Percentiles rank a stretch among this genome's conserved stretches.
Conservation (phyloP, 1,140 invertebrate species). For the Drosophila nigrodunni region DNA sequence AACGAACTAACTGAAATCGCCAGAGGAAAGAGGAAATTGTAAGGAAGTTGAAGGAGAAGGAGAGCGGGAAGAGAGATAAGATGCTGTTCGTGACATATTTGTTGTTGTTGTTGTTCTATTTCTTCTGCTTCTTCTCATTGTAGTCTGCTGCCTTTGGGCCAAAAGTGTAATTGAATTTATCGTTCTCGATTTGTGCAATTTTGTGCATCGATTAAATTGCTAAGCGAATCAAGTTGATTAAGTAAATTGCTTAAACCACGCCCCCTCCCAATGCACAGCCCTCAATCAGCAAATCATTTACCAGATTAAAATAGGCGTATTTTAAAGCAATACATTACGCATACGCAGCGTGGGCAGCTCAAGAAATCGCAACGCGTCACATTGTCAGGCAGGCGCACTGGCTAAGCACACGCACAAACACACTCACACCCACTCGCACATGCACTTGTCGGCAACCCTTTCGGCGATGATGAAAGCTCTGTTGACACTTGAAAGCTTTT, state of each 20-base stretch:
- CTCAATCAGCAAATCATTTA: conserved; percentile 54
- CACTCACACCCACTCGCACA: conserved; percentile 3
- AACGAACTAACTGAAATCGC: conserved; percentile 42
- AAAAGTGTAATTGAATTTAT: conserved; percentile 77
- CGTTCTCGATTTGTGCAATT: conserved; percentile 56
- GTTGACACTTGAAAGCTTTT: conserved; percentile 60
- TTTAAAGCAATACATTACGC: conserved; percentile 34
- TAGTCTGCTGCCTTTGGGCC: not conserved
- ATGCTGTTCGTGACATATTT: conserved; percentile 50
- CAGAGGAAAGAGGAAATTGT: conserved; percentile 1
- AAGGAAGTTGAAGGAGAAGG: not conserved
- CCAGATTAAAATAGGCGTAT: conserved; percentile 39
- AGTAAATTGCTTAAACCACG: conserved; percentile 33
- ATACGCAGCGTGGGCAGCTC: conserved; percentile 55
- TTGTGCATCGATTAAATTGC: conserved; percentile 49
- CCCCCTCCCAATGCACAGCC: not conserved
- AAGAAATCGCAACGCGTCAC: not conserved
- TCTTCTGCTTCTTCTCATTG: too few species aligned
- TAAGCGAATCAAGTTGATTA: conserved; percentile 44
- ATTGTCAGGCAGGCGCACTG: conserved; percentile 50
- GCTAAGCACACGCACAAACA: conserved; percentile 14
- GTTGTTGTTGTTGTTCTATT: not conserved
- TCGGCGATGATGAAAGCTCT: conserved; percentile 56
- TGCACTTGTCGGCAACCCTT: conserved; percentile 54
- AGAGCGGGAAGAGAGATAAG: not conserved